Conservation (phyloP, 2,113 vertebrate species). For the Antigone vipio region DNA sequence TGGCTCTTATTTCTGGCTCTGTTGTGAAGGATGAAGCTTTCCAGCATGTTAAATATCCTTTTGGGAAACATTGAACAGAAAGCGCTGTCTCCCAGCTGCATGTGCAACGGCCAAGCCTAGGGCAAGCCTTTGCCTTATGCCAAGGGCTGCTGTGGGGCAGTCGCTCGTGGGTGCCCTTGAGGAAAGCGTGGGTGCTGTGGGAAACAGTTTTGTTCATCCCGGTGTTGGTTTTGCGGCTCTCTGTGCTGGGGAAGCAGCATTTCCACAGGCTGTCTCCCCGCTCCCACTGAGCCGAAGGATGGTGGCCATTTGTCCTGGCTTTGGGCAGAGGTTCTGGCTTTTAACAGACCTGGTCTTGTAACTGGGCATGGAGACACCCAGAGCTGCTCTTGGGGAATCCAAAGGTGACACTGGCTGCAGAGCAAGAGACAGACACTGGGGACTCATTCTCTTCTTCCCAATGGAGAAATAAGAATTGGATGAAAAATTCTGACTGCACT, state of each 20-base stretch:
- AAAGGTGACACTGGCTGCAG: background rate
- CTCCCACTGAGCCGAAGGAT: background rate
- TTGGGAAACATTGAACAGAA: fast-evolving
- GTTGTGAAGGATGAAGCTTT: background rate
- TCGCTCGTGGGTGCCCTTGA: fast-evolving
- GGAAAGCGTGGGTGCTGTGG: background rate
- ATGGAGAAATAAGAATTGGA: background rate
- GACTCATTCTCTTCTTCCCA: background rate
- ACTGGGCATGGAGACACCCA: background rate
- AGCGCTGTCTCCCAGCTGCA: fast-evolving
- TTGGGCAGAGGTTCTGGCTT: background rate
- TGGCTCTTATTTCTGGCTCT: background rate
- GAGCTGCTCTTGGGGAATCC: background rate
- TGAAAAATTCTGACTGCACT: background rate
- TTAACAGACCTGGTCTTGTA: background rate
- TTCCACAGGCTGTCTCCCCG: background rate
- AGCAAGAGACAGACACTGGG: background rate
- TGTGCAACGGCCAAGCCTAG: background rate
- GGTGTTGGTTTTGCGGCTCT: background rate
- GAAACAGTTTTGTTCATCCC: background rate
- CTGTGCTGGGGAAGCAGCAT: background rate
- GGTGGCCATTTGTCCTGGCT: background rate
- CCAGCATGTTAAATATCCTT: background rate
- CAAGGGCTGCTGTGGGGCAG: background rate
- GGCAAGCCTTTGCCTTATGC: background rate